Evolutionary conservation across 1,140 invertebrate genomes (phyloP).

Genomic region (Polyergus mexicanus): DNA sequence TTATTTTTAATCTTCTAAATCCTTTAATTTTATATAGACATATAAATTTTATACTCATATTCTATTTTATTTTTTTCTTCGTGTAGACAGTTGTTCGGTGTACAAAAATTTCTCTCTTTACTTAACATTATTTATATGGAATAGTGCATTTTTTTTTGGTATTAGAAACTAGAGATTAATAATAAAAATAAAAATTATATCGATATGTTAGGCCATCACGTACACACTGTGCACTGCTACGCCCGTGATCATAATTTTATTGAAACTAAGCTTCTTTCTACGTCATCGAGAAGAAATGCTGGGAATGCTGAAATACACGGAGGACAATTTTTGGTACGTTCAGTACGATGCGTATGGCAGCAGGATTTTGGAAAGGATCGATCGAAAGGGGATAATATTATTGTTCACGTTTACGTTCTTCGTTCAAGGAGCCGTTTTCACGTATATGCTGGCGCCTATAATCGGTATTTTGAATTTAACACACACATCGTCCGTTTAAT

Average conservation of each 20-base stretch:
- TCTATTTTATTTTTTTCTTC: neutral
- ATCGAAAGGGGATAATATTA: constrained; percentile 51
- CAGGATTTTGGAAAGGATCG: constrained; percentile 16
- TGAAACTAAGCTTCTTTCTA: constrained; percentile 58
- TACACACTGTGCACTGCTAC: constrained; percentile 50
- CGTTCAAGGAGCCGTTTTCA: constrained; percentile 38
- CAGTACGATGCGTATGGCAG: constrained; percentile 56
- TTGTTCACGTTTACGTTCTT: constrained; percentile 62
- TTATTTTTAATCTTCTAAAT: neutral
- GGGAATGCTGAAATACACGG: constrained; percentile 49
- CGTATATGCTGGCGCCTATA: constrained; percentile 62
- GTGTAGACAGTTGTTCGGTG: neutral
- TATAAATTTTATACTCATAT: neutral
- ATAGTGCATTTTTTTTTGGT: neutral
- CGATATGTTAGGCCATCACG: constrained; percentile 57
- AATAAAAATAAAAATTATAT: neutral
- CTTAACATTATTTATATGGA: neutral
- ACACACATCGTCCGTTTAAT: constrained; percentile 21
- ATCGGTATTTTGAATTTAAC: constrained; percentile 62
- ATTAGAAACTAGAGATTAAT: neutral
- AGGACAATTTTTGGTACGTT: constrained; percentile 69
- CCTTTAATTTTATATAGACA: neutral
- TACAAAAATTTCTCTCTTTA: neutral
- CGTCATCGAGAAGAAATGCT: constrained; percentile 50
- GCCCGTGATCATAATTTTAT: constrained; percentile 51